Evolutionary conservation across 2,113 vertebrate species (phyloP), one percentile per base, ranked within the genome.

Genomic region (Tamias sibiricus): DNA sequence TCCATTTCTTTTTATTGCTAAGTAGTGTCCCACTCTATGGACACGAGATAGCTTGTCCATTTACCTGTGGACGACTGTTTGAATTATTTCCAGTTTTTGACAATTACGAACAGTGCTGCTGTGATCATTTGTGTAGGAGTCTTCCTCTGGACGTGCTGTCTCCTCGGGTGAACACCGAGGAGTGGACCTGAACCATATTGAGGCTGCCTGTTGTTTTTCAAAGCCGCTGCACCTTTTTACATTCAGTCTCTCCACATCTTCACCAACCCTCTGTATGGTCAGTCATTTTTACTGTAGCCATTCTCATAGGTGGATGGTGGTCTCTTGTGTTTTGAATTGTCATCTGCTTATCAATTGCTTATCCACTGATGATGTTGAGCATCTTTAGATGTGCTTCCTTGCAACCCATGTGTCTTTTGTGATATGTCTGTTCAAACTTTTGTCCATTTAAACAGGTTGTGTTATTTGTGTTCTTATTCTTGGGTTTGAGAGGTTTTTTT

Each of bases 1-100:
- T 26, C 86, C 47, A 17, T 42, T 42, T 57, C 64, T 35, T 42
- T 87, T 44, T 66, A 2, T 49, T 69, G 9, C 84, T 3, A 68
- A 82, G 44, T 6, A 6, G n/a, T 20, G 59, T 71, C 49, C 62
- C 9, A 0, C 1, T 17, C 71, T 30, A 0, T 17, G 57, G n/a
- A 0, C 32, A 0, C 6, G 79, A 82, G n/a, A 30, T 32, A 5
- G 0, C 20, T 47, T n/a, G 59, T 52, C 75, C 49, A 0, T 52
- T 57, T 49, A 40, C 84, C 49, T 69, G 30, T 30, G 26, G 81
- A 22, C 44, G 82, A 47, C 2, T 14, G 5, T 76, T 54, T 40
- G 84, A 24, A 40, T 26, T 35, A 42, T 83, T 94, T 80, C 89
- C 47, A 64, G 69, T 30, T 37, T 94, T 71, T 42, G 89, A 80